Evolutionary conservation across 64 coral and sea anemone genomes (phyloP), one percentile per base, ranked within the genome.

Genomic region (Porites australiensis): DNA sequence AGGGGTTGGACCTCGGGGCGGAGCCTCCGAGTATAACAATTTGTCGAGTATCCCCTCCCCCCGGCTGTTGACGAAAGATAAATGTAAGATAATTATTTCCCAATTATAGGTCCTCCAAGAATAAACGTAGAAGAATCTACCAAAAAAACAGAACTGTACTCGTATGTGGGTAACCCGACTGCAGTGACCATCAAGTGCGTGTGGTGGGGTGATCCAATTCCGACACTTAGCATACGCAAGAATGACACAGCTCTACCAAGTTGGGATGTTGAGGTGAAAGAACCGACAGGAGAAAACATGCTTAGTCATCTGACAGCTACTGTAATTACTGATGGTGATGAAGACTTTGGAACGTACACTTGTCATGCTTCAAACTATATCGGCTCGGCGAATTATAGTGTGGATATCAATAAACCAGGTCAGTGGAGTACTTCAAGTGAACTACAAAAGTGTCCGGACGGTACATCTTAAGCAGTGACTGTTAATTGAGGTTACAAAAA

Each of bases 191-290:
- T 98, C 47, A 49, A 27, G 14, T 98, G 95, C 13, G 74, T 66
- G 15, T 98, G 88, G 74, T 94, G 95, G 95, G 95, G 95, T 55
- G 88, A 18, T 66, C 95, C 95, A 16, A 50, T 83, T 6, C 95
- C 95, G 9, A 73, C 79, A 27, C 79, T 94, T 5, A 50, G 44
- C 45, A 84, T 84, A 50, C 45, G 4, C 8, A 84, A 84, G 47
- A 22, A 50, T 46, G 69, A 68, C 44, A 37, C 21, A 45, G 44
- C 13, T 5, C 27, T 84, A n/a, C 81, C 81, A 3, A 84, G 63
- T 13, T 4, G 69, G 6, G 81, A 84, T 50, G 81, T 84, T 0
- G 21, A 8, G 12, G 9, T 13, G 13, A 23, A 54, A 2, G 46
- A 2, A 3, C 45, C 9, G 73, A 76, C 54, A 0, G 13, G 18